These are phyloP conservation scores for Oeneis ivallda DNA, from an alignment of 2,888 invertebrate genomes.

Conservation along the genomic window DNA sequence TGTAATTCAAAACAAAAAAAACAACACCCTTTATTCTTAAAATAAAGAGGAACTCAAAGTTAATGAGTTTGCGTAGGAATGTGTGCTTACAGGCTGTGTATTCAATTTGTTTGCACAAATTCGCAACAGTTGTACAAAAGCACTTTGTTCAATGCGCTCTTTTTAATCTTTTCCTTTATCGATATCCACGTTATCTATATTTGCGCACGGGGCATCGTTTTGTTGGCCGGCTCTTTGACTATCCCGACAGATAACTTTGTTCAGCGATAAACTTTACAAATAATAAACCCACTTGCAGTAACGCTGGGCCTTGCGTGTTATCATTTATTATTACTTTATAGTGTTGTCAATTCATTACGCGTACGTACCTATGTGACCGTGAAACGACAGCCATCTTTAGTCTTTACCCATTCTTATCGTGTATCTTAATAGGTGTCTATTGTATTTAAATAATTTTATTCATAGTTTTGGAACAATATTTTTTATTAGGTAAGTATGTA, in stretches of 20 bases:
- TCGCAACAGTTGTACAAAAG: conserved; percentile 18
- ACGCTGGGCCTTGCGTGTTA: conserved; percentile 29
- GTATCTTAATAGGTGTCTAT: conserved; percentile 17
- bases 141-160: conserved; percentile 13
- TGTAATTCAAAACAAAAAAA: not conserved
- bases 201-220: conserved; percentile 44
- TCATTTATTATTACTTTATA: conserved; percentile 34
- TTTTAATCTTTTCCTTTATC: conserved; percentile 38
- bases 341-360: conserved; percentile 27
- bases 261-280: conserved; percentile 42
- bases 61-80: not conserved
- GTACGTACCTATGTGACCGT: conserved; percentile 19
- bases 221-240: conserved; percentile 46
- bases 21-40: not conserved
- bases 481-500: no score
- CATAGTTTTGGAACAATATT: not conserved
- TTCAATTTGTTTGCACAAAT: conserved; percentile 7
- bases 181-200: conserved; percentile 48
- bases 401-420: conserved; percentile 18
- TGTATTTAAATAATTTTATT: conserved; percentile 16
- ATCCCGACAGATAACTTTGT: conserved; percentile 53
- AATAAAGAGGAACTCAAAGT: not conserved
- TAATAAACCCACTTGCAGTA: conserved; percentile 36
- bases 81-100: not conserved
- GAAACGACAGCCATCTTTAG: conserved; percentile 24